Conservation (phyloP, 2,888 invertebrate genomes). For the Timema cristinae region DNA sequence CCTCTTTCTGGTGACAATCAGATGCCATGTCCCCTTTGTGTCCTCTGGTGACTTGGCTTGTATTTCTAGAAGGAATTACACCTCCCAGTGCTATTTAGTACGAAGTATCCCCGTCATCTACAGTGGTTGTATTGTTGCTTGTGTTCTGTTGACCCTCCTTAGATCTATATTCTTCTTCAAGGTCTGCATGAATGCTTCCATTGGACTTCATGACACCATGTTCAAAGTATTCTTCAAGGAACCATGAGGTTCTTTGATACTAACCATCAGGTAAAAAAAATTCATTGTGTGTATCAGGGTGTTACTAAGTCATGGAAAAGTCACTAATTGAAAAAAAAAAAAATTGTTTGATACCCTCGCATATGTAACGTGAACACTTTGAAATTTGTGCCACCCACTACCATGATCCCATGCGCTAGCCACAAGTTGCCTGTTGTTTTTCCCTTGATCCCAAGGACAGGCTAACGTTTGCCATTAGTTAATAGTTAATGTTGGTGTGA, state of each 20-base stretch:
- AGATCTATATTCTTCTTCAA: slow-evolving; percentile 69
- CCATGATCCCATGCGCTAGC: no score
- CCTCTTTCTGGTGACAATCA: no score
- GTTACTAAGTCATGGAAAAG: not conserved
- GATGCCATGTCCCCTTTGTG: no score
- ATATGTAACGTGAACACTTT: no score
- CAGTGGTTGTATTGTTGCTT: slow-evolving; percentile 54
- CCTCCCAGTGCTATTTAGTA: not conserved
- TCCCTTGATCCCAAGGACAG: no score
- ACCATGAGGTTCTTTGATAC: slow-evolving; percentile 81
- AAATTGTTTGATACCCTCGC: no score
- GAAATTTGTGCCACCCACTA: no score
- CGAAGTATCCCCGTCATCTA: slow-evolving; percentile 46
- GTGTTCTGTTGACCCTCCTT: slow-evolving; percentile 57
- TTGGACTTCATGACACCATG: slow-evolving; percentile 71
- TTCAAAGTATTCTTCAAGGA: slow-evolving; percentile 67
- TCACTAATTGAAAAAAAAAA: no score
- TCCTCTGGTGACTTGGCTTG: slow-evolving; percentile 8
- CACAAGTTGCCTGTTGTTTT: no score
- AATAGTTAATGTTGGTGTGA: no score
- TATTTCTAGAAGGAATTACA: no score
- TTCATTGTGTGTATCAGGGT: not conserved
- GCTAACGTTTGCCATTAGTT: no score
- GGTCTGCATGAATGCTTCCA: slow-evolving; percentile 71
- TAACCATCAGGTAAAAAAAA: slow-evolving; percentile 67